Evolutionary conservation across 2,113 vertebrate species (phyloP), one percentile per base, ranked within the genome.

Genomic region (Tetrao urogallus): DNA sequence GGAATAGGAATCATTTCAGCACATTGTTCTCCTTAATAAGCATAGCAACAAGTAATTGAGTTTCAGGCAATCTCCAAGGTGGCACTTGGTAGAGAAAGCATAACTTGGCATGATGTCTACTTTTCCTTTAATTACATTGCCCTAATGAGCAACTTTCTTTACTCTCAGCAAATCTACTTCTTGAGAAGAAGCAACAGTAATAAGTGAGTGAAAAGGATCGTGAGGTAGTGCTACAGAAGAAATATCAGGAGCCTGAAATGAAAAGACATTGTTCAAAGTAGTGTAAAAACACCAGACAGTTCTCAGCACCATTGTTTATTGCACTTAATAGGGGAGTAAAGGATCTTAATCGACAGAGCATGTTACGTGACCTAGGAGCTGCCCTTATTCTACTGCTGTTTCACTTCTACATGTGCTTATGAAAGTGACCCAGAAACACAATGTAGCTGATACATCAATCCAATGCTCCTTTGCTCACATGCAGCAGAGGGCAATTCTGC

Each of bases 61-160:
- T 97, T 98, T 97, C 95, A 92, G 92, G 93, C 96, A 96, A 94
- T 94, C 94, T 98, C 93, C 79, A 94, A 97, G 95, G 95, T 97
- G 95, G 96, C 10, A 38, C 83, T 95, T 94, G 82, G 87, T 86
- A 84, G 78, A 95, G 82, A 97, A 96, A 97, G 94, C 57, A 8
- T 88, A 92, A 92, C 79, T 93, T 97, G 95, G 95, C 94, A 83
- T 90, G 89, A 56, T 96, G 66, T 96, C 96, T 94, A 94, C 88
- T 97, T 97, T 93, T 90, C 65, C 86, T 95, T 97, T 98, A 97
- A 98, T 97, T 97, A 96, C 82, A 95, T 95, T 96, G 91, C 95
- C 80, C 84, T 93, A 97, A 97, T 91, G 92, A 97, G 93, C 84
- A 93, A 92, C 85, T 95, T 96, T 76, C 95, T 66, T 84, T 91